Base-by-base conservation (phyloP, 2,113 vertebrate genomes). In the Tragelaphus scriptus region DNA sequence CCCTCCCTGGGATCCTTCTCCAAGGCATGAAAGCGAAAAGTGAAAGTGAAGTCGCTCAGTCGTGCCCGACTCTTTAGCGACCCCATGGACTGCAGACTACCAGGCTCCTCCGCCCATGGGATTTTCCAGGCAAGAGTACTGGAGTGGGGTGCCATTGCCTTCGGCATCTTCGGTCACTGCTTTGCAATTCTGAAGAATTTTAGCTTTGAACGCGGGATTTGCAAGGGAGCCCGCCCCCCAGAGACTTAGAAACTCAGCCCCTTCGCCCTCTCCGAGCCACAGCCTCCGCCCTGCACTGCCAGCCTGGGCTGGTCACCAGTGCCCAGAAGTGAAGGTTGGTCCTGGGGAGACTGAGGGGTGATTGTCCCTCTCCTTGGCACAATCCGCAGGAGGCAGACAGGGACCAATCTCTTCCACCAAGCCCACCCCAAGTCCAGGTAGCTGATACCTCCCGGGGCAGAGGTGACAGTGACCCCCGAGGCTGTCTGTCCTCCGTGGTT, bases 91-190 rank as follows among this genome's bases (percentile, higher is more conserved):
- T 23, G 55, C 55, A 56, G 55, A 7, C 56, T 7, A 56, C 1
- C 56, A 56, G 56, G 56, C 56, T 23, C 56, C 21, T 56, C 56
- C 3, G 8, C 21, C 55, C 21, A 23, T 56, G 21, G 56, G 2
- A 56, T 44, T 44, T 44, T 44, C 4, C 40, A 44, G 40, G 40
- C 40, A 40, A 40, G 58, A 59, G 9, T 10, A 11, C 23, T 59
- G 58, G 58, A 59, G 4, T 40, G 40, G 21, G 56, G n/a, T 23
- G 11, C 26, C 26, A 4, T 25, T 10, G 26, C 26, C 58, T 59
- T 10, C 0, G 2, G 58, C 58, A 59, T 44, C 12, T 30, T 71
- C 12, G 4, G 6, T 30, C 1, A 0, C 30, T 85, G 9, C 55
- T 28, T 30, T 58, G 7, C 79, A 79, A 65, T 56, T 91, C 25